These are phyloP conservation scores for Catagonus wagneri DNA, from an alignment of 2,113 vertebrate genomes.

Conservation along the genomic window DNA sequence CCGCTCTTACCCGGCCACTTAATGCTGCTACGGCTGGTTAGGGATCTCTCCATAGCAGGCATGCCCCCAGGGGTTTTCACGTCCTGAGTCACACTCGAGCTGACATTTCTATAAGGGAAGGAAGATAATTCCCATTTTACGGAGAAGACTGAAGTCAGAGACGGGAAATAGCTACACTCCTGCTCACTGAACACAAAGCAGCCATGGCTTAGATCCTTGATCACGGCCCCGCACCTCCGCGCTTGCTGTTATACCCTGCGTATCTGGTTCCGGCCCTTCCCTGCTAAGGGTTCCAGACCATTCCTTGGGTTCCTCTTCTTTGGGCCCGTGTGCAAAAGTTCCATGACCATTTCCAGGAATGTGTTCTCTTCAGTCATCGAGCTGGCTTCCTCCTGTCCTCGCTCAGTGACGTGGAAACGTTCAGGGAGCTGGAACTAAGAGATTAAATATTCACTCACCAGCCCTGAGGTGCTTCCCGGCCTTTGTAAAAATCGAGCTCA, in stretches of 20 bases:
- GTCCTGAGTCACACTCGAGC: background rate
- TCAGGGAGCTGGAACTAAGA: background rate
- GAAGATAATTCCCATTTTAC: background rate
- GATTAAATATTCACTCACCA: background rate
- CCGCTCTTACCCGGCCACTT: background rate
- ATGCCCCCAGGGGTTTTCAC: background rate
- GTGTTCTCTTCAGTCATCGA: background rate
- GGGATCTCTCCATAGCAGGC: background rate
- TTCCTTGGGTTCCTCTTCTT: constrained; percentile 27
- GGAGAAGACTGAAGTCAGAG: background rate
- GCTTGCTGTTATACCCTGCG: background rate
- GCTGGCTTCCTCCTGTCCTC: background rate
- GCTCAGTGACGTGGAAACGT: background rate
- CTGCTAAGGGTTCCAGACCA: background rate
- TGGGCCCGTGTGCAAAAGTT: background rate
- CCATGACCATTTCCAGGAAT: constrained; percentile 10
- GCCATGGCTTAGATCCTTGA: background rate
- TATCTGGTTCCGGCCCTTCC: background rate
- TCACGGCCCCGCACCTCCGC: fast-evolving
- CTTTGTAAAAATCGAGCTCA: background rate
- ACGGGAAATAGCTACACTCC: background rate
- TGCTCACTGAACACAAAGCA: background rate
- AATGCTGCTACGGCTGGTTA: background rate
- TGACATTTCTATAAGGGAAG: background rate
- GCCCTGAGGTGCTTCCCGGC: background rate